These are phyloP conservation scores for Zaprionus gabonicus DNA, from an alignment of 1,140 invertebrate species.

Conservation along the genomic window DNA sequence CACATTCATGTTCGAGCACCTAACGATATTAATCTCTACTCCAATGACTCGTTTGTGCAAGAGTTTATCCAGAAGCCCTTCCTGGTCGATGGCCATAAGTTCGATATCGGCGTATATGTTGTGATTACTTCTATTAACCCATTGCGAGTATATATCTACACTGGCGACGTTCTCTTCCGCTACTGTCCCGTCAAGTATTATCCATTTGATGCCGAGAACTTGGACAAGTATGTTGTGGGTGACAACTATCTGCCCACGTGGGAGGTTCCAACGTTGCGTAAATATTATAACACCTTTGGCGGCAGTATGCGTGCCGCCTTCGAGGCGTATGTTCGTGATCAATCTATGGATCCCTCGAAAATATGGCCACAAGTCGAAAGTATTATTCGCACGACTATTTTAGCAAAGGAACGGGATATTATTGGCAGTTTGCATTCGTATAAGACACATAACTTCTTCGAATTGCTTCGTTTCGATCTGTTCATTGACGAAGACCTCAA, in stretches of 20 bases:
- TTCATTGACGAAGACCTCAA: slow-evolving; percentile 95
- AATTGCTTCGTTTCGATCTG: slow-evolving; percentile 97
- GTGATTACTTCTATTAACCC: slow-evolving; percentile 96
- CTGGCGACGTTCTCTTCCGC: slow-evolving; percentile 94
- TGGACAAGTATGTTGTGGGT: slow-evolving; percentile 97
- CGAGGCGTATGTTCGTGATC: slow-evolving; percentile 90
- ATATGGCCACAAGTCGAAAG: slow-evolving; percentile 94
- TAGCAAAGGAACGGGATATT: slow-evolving; percentile 91
- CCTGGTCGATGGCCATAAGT: slow-evolving; percentile 94
- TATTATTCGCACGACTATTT: slow-evolving; percentile 90
- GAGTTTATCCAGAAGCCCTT: slow-evolving; percentile 94
- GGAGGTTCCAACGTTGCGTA: slow-evolving; percentile 94
- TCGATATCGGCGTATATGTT: slow-evolving; percentile 98
- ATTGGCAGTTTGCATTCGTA: slow-evolving; percentile 86
- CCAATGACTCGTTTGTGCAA: slow-evolving; percentile 94
- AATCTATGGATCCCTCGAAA: slow-evolving; percentile 88
- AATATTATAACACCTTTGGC: slow-evolving; percentile 91
- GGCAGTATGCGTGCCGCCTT: slow-evolving; percentile 95
- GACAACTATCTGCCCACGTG: slow-evolving; percentile 98
- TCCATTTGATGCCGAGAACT: slow-evolving; percentile 92
- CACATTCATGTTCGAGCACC: slow-evolving; percentile 92
- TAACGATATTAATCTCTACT: slow-evolving; percentile 89
- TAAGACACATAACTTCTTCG: slow-evolving; percentile 93
- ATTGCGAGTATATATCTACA: slow-evolving; percentile 94
- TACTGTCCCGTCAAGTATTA: slow-evolving; percentile 97